These are phyloP conservation scores for Halesus radiatus DNA, from an alignment of 1,140 invertebrate species.

Conservation along the genomic window DNA sequence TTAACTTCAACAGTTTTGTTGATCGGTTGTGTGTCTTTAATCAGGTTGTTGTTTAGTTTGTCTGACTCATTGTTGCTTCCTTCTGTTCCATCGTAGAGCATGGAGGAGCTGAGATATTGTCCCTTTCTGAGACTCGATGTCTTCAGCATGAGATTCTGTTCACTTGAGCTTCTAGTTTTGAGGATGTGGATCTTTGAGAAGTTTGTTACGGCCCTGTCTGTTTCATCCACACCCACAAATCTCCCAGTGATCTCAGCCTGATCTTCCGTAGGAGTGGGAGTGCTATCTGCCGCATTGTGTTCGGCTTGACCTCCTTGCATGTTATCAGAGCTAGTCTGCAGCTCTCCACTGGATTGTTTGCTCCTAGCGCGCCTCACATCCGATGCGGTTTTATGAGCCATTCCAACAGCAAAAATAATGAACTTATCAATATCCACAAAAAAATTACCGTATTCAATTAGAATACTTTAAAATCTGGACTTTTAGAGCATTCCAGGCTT, in stretches of 20 bases:
- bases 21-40: background rate
- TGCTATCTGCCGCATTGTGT: background rate
- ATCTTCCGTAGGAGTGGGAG: slow-evolving; percentile 57
- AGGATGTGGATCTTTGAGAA: slow-evolving; percentile 69
- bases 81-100: slow-evolving; percentile 52
- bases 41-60: slow-evolving; percentile 64
- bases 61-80: slow-evolving; percentile 56
- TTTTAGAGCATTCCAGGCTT: background rate
- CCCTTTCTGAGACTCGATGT: slow-evolving; percentile 64
- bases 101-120: slow-evolving; percentile 60
- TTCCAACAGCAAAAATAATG: background rate
- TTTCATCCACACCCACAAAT: slow-evolving; percentile 66
- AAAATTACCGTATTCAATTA: background rate
- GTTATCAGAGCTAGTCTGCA: background rate
- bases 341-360: background rate
- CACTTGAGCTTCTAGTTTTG: slow-evolving; percentile 69
- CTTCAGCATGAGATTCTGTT: slow-evolving; percentile 66
- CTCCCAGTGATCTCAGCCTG: slow-evolving; percentile 68
- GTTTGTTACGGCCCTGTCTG: slow-evolving; percentile 62
- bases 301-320: background rate
- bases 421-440: too few species aligned
- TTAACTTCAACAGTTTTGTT: slow-evolving; percentile 29
- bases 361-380: slow-evolving; percentile 24
- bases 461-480: background rate
- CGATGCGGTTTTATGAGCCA: slow-evolving; percentile 46